phyloP scores from a whole-genome alignment of 2,888 invertebrate genomes.

The Catocala sponsa region DNA sequence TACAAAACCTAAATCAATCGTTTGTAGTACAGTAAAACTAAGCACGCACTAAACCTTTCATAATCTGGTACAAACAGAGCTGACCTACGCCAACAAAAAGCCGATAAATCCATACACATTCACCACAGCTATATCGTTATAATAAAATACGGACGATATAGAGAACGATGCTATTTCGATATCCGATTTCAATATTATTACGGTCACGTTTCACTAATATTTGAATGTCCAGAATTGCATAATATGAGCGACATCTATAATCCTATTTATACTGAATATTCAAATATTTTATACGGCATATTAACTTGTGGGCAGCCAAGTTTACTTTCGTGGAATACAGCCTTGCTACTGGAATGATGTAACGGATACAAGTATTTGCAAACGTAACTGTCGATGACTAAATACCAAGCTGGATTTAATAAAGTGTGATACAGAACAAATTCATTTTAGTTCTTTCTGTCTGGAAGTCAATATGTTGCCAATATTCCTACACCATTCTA shows the following conservation, averaged over 20 bases:
- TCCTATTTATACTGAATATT: slow-evolving; percentile 51
- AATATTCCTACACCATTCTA: too few species aligned
- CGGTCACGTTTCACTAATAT: slow-evolving; percentile 74
- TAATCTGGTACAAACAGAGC: slow-evolving; percentile 11
- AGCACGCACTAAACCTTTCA: background rate
- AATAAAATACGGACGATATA: slow-evolving; percentile 44
- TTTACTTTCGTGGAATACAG: too few species aligned
- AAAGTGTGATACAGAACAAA: too few species aligned
- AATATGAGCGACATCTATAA: slow-evolving; percentile 59
- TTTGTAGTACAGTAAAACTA: background rate
- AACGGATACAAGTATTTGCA: too few species aligned
- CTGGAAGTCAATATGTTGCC: too few species aligned
- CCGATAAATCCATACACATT: slow-evolving; percentile 48
- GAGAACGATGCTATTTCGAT: slow-evolving; percentile 53
- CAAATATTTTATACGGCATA: slow-evolving; percentile 21
- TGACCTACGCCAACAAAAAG: slow-evolving; percentile 31
- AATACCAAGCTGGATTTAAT: too few species aligned
- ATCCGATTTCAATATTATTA: slow-evolving; percentile 58
- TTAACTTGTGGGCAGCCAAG: background rate
- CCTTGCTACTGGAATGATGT: too few species aligned
- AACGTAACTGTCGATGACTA: too few species aligned
- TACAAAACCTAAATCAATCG: background rate
- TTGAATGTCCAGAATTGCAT: slow-evolving; percentile 65
- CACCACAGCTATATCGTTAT: slow-evolving; percentile 36
- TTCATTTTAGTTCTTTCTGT: too few species aligned